phyloP scores from a whole-genome alignment of 1,140 invertebrate species.

The Cephus cinctus region DNA sequence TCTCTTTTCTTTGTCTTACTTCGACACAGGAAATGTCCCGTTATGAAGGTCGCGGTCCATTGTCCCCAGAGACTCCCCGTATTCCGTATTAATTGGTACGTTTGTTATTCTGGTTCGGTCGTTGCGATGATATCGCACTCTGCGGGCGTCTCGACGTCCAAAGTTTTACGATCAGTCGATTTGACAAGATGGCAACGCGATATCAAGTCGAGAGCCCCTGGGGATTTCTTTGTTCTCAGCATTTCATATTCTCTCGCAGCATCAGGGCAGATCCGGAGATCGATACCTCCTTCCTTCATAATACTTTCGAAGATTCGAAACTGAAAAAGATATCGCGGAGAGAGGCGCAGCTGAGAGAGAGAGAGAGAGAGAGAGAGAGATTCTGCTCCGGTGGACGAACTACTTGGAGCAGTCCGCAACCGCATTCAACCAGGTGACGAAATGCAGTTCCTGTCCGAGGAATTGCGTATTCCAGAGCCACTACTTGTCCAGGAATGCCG shows the following conservation, averaged over 20 bases:
- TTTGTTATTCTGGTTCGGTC: constrained; percentile 28
- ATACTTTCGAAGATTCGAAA: too few species aligned
- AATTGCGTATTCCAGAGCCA: constrained; percentile 42
- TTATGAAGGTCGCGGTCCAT: constrained; percentile 4
- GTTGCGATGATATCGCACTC: constrained; percentile 30
- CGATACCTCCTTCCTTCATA: too few species aligned
- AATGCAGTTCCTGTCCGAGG: too few species aligned
- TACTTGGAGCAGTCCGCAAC: too few species aligned
- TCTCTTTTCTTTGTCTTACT: too few species aligned
- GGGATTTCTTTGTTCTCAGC: constrained; percentile 17
- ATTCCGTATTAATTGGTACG: constrained; percentile 39
- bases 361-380: too few species aligned
- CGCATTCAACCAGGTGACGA: too few species aligned
- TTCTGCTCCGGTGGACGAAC: too few species aligned
- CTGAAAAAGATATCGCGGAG: neutral
- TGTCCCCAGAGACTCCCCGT: constrained; percentile 18
- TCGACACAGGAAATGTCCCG: too few species aligned
- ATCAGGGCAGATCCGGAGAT: neutral
- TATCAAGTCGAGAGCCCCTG: constrained; percentile 14
- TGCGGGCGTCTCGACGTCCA: constrained; percentile 20
- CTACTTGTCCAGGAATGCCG: constrained; percentile 36
- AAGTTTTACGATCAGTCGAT: constrained; percentile 20
- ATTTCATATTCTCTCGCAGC: neutral
- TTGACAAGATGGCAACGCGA: constrained; percentile 28
- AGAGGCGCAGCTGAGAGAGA: too few species aligned